Evolutionary conservation across 2,797 vertebrate genomes (phyloP), one percentile per base, ranked within the genome.

Genomic region (Microctenopoma stevenorrisi): DNA sequence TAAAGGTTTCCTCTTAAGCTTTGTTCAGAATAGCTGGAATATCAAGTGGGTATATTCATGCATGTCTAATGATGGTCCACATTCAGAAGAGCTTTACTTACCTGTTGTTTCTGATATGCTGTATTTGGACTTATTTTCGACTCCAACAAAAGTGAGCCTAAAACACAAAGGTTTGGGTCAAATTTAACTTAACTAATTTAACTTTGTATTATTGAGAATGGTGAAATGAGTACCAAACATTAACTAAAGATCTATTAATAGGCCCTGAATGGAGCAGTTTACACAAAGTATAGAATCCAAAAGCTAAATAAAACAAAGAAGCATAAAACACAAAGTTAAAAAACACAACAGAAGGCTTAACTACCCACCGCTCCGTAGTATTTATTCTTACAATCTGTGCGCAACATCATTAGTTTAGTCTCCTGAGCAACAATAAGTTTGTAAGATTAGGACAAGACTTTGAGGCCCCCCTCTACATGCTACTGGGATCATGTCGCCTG

Each of bases 61-160:
- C 2, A 44, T 18, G 28, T 35, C 4, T 38, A 12, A 26, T 7
- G 4, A n/a, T 18, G 6, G 10, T 42, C 16, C 37, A 68, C 12
- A 44, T 10, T 57, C 1, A 15, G 15, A 1, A 16, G 2, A 62
- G 25, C 15, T 16, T 12, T 10, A 66, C 95, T 95, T 95, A 96
- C 98, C 94, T 99, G 98, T 90, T 99, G 98, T 93, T 99, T 99
- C 88, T 99, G 98, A 96, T 99, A 99, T 69, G 98, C 97, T 67
- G 98, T 99, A 87, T 97, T 98, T 59, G 97, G 96, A 87, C 97
- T 99, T 92, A 99, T 99, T 94, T 98, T 99, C 53, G 98, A 99
- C 92, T 99, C 98, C 92, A 99, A 93, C 50, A 99, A 90, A 28
- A 99, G 91, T 4, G 98, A 99, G 84, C 98, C 98, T 99, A 86